Conservation (phyloP, 2,888 invertebrate genomes). For the Eilema sororculum region DNA sequence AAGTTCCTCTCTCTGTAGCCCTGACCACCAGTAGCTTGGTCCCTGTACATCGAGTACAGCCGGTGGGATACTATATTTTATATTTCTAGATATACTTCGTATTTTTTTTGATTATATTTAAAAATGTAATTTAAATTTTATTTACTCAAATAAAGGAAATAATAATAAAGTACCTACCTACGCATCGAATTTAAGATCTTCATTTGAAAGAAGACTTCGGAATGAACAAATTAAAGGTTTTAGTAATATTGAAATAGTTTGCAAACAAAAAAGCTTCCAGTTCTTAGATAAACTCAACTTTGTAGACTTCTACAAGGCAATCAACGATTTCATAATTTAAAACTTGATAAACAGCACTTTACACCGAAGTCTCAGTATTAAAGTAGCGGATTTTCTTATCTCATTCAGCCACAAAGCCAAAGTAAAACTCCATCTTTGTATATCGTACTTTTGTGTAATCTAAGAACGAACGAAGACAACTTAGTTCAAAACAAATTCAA, state of each 20-base stretch:
- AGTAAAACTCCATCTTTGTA: slow-evolving; percentile 47
- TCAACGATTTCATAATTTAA: slow-evolving; percentile 42
- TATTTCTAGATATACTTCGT: no score
- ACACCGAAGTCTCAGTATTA: slow-evolving; percentile 36
- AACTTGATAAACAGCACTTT: slow-evolving; percentile 45
- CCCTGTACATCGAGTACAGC: no score
- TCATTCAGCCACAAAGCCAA: slow-evolving; percentile 39
- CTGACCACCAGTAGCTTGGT: no score
- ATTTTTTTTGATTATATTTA: no score
- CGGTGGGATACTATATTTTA: no score
- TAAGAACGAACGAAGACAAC: slow-evolving; percentile 54
- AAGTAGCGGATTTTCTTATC: slow-evolving; percentile 50
- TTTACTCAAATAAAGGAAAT: no score
- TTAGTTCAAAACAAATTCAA: slow-evolving; percentile 56
- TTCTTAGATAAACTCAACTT: slow-evolving; percentile 23
- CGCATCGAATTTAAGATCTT: not conserved
- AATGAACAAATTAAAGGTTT: not conserved
- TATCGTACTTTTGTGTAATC: slow-evolving; percentile 49
- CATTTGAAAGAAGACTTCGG: not conserved
- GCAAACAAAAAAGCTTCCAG: not conserved
- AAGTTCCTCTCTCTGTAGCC: no score
- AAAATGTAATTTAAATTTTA: no score
- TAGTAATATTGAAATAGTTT: not conserved
- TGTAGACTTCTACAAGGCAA: slow-evolving; percentile 21
- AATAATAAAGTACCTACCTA: no score